These are phyloP conservation scores for Drosophila putrida DNA, from an alignment of 2,888 invertebrate genomes.

Conservation along the genomic window DNA sequence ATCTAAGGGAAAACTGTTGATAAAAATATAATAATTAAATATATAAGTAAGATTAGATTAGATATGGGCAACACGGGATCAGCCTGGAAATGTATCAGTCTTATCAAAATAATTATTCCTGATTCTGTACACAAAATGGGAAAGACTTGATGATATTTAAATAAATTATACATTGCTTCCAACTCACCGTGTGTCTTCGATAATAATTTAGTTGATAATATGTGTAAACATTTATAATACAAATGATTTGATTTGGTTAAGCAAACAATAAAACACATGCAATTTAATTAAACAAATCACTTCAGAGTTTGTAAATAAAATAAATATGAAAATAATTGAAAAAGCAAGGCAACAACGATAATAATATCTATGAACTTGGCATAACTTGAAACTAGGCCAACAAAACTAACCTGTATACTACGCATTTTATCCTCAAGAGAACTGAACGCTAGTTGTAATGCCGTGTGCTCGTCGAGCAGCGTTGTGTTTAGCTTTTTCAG, in stretches of 20 bases:
- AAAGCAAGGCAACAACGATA: conserved; percentile 41
- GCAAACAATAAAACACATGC: background rate
- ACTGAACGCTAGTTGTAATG: conserved; percentile 95
- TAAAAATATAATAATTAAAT: conserved; percentile 21
- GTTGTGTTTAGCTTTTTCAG: conserved; percentile 94
- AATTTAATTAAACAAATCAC: conserved; percentile 7
- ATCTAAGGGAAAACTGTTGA: conserved; percentile 23
- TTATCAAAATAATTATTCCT: conserved; percentile 1
- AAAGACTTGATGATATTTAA: no score
- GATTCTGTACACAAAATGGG: no score
- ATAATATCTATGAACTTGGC: background rate
- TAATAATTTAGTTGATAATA: background rate
- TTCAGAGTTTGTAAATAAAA: conserved; percentile 4
- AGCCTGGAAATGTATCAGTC: background rate
- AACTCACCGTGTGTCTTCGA: conserved; percentile 6
- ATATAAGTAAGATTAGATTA: conserved; percentile 28
- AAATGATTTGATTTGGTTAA: conserved; percentile 35
- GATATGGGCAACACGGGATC: conserved; percentile 19
- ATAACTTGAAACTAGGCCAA: background rate
- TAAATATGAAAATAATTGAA: conserved; percentile 6
- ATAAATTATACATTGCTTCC: no score
- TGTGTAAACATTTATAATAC: conserved; percentile 1
- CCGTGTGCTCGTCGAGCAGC: conserved; percentile 97
- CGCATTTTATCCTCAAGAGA: conserved; percentile 95
- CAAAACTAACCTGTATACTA: conserved; percentile 90